Conservation (phyloP, 2,888 invertebrate species). For the Beris chalybata region DNA sequence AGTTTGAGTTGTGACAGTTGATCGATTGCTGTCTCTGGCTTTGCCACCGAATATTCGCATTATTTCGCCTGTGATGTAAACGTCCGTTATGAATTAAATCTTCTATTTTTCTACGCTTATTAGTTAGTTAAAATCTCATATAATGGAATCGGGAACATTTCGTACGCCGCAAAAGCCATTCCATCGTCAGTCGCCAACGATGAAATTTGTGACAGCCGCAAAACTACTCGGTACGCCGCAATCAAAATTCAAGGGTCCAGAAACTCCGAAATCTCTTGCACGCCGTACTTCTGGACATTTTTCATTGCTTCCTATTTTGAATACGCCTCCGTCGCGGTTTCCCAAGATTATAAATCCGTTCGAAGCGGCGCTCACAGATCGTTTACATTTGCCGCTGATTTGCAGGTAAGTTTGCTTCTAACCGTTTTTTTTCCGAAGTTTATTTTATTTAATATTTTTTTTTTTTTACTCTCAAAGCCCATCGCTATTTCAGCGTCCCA, state of each 20-base stretch:
- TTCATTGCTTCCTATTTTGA: constrained; percentile 44
- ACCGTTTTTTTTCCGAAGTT: not conserved
- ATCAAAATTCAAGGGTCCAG: not conserved
- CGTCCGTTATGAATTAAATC: constrained; percentile 11
- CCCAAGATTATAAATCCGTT: constrained; percentile 66
- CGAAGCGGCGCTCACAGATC: constrained; percentile 62
- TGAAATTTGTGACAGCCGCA: constrained; percentile 16
- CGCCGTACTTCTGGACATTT: constrained; percentile 37
- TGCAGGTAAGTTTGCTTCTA: constrained; percentile 61
- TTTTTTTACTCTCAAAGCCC: constrained; percentile 45
- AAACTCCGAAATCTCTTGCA: constrained; percentile 31
- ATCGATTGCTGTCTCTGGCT: constrained; percentile 1
- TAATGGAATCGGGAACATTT: constrained; percentile 28
- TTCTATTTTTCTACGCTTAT: constrained; percentile 1
- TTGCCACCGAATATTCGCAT: not conserved
- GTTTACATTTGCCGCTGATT: constrained; percentile 64
- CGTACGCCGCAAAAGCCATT: constrained; percentile 33
- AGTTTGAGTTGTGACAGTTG: constrained; percentile 29
- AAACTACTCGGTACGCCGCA: constrained; percentile 19
- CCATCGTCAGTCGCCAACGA: constrained; percentile 5
- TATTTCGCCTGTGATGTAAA: constrained; percentile 21
- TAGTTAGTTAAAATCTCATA: constrained; percentile 5
- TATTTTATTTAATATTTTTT: not conserved
- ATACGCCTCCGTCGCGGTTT: constrained; percentile 61
- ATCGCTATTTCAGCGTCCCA: constrained; percentile 52